These are phyloP conservation scores for Sibirionetta formosa DNA, from an alignment of 2,797 vertebrate species.

Conservation along the genomic window DNA sequence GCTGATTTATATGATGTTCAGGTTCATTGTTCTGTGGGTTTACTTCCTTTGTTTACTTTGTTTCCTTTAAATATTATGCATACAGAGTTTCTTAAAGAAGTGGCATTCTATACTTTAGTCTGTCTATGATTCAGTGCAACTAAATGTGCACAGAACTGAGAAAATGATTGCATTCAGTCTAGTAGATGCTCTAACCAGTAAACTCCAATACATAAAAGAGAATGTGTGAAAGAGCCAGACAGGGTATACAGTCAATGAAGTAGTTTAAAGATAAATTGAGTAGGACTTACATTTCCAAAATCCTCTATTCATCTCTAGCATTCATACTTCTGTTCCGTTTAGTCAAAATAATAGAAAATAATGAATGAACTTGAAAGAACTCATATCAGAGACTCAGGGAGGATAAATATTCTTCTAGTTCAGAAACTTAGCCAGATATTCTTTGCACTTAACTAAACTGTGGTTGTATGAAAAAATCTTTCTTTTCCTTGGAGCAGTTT, in stretches of 20 bases:
- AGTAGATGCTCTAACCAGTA: background rate
- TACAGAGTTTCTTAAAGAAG: background rate
- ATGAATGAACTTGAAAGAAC: conserved; percentile 3
- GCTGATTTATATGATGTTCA: background rate
- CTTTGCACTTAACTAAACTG: background rate
- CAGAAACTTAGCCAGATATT: background rate
- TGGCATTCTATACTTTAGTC: background rate
- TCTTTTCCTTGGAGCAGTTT: background rate
- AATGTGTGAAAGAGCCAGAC: background rate
- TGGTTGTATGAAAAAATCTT: background rate
- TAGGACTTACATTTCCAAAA: background rate
- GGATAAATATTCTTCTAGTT: background rate
- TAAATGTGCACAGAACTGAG: background rate
- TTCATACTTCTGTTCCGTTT: background rate
- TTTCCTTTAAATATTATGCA: background rate
- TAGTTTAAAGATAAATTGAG: background rate
- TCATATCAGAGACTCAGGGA: background rate
- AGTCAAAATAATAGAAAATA: background rate
- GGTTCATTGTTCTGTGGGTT: background rate
- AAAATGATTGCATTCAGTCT: background rate
- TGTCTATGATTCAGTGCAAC: background rate
- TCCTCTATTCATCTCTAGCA: background rate
- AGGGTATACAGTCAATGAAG: background rate
- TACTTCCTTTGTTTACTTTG: background rate
- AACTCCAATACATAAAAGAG: background rate